Conservation (phyloP, 37 sponge, comb jelly and placozoan species). For the Chondrilla cf. caribensis region DNA sequence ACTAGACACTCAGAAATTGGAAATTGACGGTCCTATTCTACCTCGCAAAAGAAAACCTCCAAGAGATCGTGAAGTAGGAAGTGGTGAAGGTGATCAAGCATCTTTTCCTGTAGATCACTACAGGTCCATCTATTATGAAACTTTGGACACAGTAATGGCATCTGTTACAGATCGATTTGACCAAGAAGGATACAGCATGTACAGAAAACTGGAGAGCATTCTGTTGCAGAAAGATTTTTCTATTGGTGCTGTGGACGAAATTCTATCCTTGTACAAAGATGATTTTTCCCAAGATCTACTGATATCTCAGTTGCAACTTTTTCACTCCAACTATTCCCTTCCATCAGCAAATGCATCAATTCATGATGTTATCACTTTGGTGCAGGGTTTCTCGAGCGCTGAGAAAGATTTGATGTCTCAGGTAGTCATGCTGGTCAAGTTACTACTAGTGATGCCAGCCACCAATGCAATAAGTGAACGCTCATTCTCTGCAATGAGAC, state of each 20-base stretch:
- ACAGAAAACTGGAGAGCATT: constrained; percentile 10
- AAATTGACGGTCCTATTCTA: background rate
- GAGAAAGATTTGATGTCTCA: constrained; percentile 3
- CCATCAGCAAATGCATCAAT: constrained; percentile 6
- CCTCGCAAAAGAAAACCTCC: background rate
- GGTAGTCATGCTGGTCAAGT: background rate
- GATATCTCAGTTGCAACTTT: constrained; percentile 23
- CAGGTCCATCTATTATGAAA: background rate
- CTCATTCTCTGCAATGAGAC: constrained; percentile 18
- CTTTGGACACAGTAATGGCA: constrained; percentile 22
- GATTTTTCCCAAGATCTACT: constrained; percentile 16
- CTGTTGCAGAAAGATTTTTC: background rate
- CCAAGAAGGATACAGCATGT: constrained; percentile 19
- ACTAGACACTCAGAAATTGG: background rate
- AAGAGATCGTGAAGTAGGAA: constrained; percentile 23
- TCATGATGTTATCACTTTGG: constrained; percentile 11
- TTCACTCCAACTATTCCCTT: constrained; percentile 22
- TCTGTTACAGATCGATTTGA: constrained; percentile 3
- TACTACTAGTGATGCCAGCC: constrained; percentile 13
- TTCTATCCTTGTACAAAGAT: constrained; percentile 13
- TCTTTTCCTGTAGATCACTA: constrained; percentile 18
- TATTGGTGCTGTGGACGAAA: background rate
- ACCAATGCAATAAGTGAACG: constrained; percentile 8
- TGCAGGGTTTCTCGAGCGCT: background rate
- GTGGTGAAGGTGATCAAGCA: background rate